Percentiles rank a stretch among this genome's conserved stretches.
Conservation (phyloP, 2,888 invertebrate species). For the Caenorhabditis imperialis region DNA sequence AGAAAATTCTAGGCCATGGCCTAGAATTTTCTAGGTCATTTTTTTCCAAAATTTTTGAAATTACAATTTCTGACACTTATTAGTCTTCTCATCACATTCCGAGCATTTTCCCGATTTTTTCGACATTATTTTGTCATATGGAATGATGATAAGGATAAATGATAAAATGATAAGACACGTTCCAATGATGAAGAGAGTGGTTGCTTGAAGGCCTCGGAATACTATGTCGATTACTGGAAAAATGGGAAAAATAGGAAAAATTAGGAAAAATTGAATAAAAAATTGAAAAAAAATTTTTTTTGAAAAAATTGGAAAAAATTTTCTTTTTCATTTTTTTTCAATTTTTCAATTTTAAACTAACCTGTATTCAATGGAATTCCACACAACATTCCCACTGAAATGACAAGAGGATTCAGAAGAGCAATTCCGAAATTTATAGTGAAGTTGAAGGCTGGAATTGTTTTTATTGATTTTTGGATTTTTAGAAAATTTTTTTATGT, state of each 20-base stretch:
- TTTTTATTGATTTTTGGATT: too few relatives aligned
- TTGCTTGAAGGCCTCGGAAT: constrained; percentile 52
- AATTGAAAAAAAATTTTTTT: not conserved
- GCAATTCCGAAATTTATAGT: constrained; percentile 94
- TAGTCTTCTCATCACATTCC: constrained; percentile 15
- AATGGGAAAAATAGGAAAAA: not conserved
- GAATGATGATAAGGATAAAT: constrained; percentile 65
- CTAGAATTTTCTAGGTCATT: too few relatives aligned
- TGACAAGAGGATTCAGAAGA: constrained; percentile 93
- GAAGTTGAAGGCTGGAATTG: constrained; percentile 91
- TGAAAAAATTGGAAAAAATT: not conserved
- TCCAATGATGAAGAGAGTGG: constrained; percentile 54
- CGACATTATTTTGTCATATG: constrained; percentile 29
- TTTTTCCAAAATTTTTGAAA: too few relatives aligned
- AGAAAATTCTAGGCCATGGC: too few relatives aligned
- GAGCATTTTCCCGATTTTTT: constrained; percentile 6
- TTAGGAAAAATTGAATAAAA: not conserved
- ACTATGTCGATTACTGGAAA: constrained; percentile 65
- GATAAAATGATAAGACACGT: constrained; percentile 61
- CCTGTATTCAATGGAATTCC: constrained; percentile 95
- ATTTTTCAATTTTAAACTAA: too few relatives aligned
- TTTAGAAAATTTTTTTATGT: too few relatives aligned
- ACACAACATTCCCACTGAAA: constrained; percentile 92
- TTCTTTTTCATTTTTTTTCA: too few relatives aligned
- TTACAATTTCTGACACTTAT: constrained; percentile 1